Conservation (phyloP, 2,113 vertebrate species). For the Lanius collurio region DNA sequence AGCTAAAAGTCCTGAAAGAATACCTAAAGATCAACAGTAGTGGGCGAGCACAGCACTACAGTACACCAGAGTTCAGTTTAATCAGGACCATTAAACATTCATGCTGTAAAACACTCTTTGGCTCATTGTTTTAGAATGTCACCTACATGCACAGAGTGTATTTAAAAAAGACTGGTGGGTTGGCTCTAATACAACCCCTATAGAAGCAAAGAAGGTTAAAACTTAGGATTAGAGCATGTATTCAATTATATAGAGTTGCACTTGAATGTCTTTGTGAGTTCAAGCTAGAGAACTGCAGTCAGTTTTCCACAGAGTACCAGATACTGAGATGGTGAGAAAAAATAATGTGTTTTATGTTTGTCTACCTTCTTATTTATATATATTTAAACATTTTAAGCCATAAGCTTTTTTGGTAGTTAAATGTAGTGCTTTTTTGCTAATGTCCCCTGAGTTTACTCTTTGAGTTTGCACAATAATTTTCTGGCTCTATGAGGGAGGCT, state of each 20-base stretch:
- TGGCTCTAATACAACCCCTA: neutral
- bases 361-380: neutral
- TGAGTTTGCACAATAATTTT: neutral
- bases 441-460: neutral
- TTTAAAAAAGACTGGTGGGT: neutral
- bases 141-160: neutral
- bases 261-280: neutral
- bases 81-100: neutral
- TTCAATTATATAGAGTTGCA: neutral
- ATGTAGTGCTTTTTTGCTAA: neutral
- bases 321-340: neutral
- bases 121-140: neutral
- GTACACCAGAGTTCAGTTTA: neutral
- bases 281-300: neutral
- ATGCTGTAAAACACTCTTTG: neutral
- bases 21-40: neutral
- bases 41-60: neutral
- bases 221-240: neutral
- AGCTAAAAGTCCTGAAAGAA: neutral
- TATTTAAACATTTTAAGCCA: neutral
- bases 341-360: neutral
- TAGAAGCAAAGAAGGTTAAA: neutral
- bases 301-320: neutral
- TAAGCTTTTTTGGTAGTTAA: neutral
- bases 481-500: neutral